Conservation (phyloP, 2,113 vertebrate species). For the Percina caprodes region DNA sequence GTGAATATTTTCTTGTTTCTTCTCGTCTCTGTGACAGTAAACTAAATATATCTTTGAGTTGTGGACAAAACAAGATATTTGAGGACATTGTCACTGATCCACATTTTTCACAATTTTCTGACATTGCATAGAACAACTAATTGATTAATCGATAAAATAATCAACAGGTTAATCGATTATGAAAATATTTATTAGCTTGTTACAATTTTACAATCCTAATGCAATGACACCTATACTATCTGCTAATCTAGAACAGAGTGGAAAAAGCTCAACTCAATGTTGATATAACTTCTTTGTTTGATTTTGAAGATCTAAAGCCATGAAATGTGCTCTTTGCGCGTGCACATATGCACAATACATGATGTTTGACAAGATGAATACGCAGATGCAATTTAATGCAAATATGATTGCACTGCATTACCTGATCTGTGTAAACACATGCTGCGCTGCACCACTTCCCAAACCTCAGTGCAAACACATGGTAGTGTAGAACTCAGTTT, state of each 20-base stretch:
- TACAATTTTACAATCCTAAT: too few species aligned
- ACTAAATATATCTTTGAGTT: too few species aligned
- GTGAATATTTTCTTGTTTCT: too few species aligned
- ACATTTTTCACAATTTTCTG: too few species aligned
- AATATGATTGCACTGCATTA: background rate
- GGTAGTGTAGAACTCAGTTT: background rate
- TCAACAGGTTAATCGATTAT: too few species aligned
- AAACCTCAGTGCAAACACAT: background rate
- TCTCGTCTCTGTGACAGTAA: too few species aligned
- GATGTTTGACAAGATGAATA: background rate
- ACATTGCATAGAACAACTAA: too few species aligned
- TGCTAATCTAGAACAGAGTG: background rate
- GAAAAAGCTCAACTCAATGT: background rate
- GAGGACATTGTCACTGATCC: too few species aligned
- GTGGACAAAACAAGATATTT: too few species aligned
- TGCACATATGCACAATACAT: background rate
- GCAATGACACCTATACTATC: background rate
- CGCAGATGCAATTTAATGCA: background rate
- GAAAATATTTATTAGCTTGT: too few species aligned
- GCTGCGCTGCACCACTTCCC: background rate
- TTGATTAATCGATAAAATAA: too few species aligned
- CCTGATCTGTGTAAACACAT: slow-evolving; percentile 2
- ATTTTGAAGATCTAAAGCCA: background rate
- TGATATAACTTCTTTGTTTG: background rate
- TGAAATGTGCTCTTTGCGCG: background rate